Base-by-base conservation (phyloP, 2,888 invertebrate genomes). In the Rhamphomyia laevipes region DNA sequence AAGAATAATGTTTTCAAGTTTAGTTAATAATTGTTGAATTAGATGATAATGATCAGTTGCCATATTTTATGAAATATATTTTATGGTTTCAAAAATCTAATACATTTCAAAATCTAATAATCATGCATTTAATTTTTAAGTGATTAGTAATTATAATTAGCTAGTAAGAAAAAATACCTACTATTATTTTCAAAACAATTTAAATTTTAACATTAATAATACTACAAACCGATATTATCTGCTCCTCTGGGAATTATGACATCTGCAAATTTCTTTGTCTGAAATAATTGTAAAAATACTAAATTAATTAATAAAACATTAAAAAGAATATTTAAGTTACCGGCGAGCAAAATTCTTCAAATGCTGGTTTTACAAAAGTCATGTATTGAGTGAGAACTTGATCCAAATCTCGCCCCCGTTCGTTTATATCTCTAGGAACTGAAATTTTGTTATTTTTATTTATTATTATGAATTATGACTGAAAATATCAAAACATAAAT, bases 241-340 rank as follows among this genome's bases (percentile, higher is more conserved):
- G 96, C 96, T 53, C 97, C 99, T 58, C 97, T 77, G 1, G 99
- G 99, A 68, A 99, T 97, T 63, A 99, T 97, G 46, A 99, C 94
- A 75, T 99, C 99, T 48, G 97, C 97, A 75, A 96, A 97, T 70
- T 99, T 97, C 74, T 99, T 99, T 1, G 99, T 99, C 88, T 94
- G 77, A 46, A 82, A 80, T 64, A 59, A 40, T 17, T 35, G 9
- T 31, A 33, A 42, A 46, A 31, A 30, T 45, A 44, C 38, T 30
- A 31, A 16, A 27, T 43, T n/a, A n/a, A n/a, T n/a, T n/a, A 37
- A 46, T 2, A 18, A 46, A 18, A 42, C 3, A 17, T 49, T 45
- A 15, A 23, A 18, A 15, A 7, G 17, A 38, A 43, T n/a, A 9
- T 41, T 45, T 17, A 17, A 77, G 81, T 80, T 73, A 92, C 92